Conservation (phyloP, 2,113 vertebrate genomes). For the Holacanthus passer region DNA sequence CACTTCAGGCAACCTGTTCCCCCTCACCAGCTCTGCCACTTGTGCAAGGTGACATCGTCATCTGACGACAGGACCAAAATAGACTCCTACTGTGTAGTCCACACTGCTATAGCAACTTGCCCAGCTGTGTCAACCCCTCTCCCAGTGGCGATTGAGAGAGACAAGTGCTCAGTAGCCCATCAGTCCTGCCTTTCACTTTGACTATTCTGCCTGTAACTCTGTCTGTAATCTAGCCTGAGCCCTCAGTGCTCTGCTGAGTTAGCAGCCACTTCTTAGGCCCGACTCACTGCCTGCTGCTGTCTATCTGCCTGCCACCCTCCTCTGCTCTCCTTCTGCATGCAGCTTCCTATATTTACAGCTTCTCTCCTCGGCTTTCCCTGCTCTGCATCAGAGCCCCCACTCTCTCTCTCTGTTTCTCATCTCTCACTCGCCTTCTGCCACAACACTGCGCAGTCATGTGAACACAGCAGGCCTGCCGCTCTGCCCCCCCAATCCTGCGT, state of each 20-base stretch:
- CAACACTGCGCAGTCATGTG: slow-evolving; percentile 77
- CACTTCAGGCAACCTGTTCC: slow-evolving; percentile 79
- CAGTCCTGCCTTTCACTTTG: slow-evolving; percentile 38
- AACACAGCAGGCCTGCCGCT: slow-evolving; percentile 62
- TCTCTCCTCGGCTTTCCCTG: slow-evolving; percentile 59
- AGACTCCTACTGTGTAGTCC: slow-evolving; percentile 75
- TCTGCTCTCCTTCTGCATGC: slow-evolving; percentile 50
- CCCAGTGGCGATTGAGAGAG: slow-evolving; percentile 56
- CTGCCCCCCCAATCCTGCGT: slow-evolving; percentile 44
- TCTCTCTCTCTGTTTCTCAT: slow-evolving; percentile 64
- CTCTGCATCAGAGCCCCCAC: slow-evolving; percentile 70
- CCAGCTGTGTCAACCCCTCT: slow-evolving; percentile 78
- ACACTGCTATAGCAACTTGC: slow-evolving; percentile 71
- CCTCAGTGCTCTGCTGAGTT: slow-evolving; percentile 64
- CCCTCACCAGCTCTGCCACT: slow-evolving; percentile 71
- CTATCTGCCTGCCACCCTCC: slow-evolving; percentile 51
- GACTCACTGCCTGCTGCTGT: slow-evolving; percentile 64
- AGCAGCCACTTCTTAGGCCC: slow-evolving; percentile 65
- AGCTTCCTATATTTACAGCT: slow-evolving; percentile 70
- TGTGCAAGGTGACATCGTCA: slow-evolving; percentile 79
- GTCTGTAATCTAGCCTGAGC: slow-evolving; percentile 69
- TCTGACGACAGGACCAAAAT: slow-evolving; percentile 84
- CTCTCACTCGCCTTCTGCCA: slow-evolving; percentile 73
- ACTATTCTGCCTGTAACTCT: slow-evolving; percentile 45
- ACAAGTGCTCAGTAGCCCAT: slow-evolving; percentile 56